Evolutionary conservation across 2,113 vertebrate species (phyloP).

Genomic region (Peromyscus californicus): DNA sequence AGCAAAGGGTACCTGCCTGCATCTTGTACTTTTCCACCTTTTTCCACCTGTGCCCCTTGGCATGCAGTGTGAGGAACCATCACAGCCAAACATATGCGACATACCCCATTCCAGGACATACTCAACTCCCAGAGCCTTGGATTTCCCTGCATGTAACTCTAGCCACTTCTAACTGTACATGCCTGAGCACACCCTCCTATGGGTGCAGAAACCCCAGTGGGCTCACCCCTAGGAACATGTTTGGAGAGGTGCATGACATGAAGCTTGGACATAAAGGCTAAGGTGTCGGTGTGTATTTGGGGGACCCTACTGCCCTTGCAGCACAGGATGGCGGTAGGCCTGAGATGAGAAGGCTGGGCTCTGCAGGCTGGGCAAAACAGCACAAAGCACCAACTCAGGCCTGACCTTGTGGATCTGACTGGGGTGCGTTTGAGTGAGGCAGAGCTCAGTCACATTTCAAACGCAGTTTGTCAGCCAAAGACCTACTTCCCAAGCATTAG

Average conservation of each 20-base stretch:
- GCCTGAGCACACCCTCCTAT: background rate
- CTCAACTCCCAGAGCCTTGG: background rate
- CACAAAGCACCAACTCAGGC: background rate
- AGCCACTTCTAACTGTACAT: background rate
- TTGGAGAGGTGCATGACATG: background rate
- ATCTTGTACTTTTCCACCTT: background rate
- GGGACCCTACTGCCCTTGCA: background rate
- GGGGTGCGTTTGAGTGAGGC: background rate
- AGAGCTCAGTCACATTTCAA: background rate
- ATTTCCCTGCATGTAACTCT: background rate
- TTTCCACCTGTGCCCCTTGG: background rate
- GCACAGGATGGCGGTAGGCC: background rate
- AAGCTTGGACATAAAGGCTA: background rate
- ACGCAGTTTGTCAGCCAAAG: background rate
- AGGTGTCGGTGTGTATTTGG: background rate
- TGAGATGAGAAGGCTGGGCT: background rate
- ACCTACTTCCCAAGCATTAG: background rate
- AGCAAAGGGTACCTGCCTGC: background rate
- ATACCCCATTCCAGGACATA: background rate
- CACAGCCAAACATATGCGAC: background rate
- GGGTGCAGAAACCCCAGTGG: background rate
- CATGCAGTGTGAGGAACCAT: background rate
- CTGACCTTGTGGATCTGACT: background rate
- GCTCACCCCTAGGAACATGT: background rate
- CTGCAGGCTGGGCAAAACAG: background rate